Conservation (phyloP, 2,888 invertebrate genomes). For the Himalopsyche anomala region DNA sequence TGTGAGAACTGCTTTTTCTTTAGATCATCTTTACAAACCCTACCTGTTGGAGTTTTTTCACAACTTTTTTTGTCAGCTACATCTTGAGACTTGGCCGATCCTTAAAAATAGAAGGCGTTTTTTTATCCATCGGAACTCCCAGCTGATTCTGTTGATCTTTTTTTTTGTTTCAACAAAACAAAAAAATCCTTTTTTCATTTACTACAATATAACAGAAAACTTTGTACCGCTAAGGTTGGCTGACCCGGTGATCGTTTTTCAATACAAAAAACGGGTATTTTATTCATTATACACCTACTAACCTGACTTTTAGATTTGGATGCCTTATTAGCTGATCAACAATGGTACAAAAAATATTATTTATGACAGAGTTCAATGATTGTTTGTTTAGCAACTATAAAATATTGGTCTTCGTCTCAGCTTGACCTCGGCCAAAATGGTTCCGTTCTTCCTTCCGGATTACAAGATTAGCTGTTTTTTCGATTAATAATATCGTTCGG, state of each 20-base stretch:
- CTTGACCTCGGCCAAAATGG: too few species aligned
- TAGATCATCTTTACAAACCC: background rate
- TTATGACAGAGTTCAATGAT: too few species aligned
- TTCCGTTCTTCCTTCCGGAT: too few species aligned
- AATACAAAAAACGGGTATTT: slow-evolving; percentile 13
- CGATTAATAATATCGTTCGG: too few species aligned
- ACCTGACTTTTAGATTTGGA: background rate
- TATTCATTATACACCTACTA: slow-evolving; percentile 5
- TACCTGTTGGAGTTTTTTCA: background rate
- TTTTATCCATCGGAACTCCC: background rate
- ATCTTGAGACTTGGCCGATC: slow-evolving; percentile 22
- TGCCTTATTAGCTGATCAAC: background rate
- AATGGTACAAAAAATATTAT: background rate
- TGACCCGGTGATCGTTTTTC: slow-evolving; percentile 5
- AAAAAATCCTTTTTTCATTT: slow-evolving; percentile 34
- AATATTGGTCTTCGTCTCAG: too few species aligned
- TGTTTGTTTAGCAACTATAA: too few species aligned
- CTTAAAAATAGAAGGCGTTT: slow-evolving; percentile 35
- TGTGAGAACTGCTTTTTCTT: too few species aligned
- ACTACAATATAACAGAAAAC: slow-evolving; percentile 27
- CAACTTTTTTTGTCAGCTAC: background rate
- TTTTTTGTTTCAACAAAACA: slow-evolving; percentile 2
- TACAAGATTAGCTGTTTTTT: too few species aligned
- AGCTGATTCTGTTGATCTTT: slow-evolving; percentile 27
- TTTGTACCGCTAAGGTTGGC: slow-evolving; percentile 29